Percentiles rank a stretch among this genome's conserved stretches.
phyloP scores from a whole-genome alignment of 2,888 invertebrate species.

The Pilophorus perplexus region DNA sequence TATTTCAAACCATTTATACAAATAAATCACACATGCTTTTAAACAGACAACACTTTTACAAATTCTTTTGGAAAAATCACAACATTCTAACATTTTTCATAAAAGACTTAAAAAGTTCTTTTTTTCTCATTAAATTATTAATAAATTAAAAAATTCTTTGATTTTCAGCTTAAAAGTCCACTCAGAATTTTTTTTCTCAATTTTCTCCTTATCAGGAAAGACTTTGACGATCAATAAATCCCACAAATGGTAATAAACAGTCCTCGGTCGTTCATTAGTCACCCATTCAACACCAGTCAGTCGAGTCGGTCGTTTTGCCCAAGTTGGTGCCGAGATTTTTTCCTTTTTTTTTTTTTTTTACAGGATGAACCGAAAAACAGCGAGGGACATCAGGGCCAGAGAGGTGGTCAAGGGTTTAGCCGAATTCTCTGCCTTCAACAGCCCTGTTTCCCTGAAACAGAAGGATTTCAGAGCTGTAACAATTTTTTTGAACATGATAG shows the following conservation, averaged over 20 bases:
- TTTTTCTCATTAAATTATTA: background rate
- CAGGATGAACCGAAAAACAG: background rate
- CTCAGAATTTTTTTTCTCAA: too few species aligned
- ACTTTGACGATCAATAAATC: too few species aligned
- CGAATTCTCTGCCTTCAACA: background rate
- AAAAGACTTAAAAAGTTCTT: background rate
- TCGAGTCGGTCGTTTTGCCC: too few species aligned
- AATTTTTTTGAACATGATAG: too few species aligned
- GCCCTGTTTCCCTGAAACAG: constrained; percentile 1
- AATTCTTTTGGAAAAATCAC: constrained; percentile 6
- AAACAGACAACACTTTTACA: constrained; percentile 24
- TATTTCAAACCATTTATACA: constrained; percentile 2
- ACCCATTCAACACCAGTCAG: background rate
- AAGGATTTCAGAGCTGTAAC: too few species aligned
- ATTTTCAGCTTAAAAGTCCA: constrained; percentile 1
- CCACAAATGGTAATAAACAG: background rate
- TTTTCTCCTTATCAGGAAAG: too few species aligned
- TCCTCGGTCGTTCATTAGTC: background rate
- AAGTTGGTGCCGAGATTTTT: too few species aligned
- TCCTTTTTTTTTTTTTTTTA: too few species aligned
- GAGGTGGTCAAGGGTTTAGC: background rate
- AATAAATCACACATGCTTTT: constrained; percentile 7
- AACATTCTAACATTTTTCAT: background rate
- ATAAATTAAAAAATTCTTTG: constrained; percentile 3
- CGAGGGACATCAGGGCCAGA: background rate